Conservation (phyloP, 2,888 invertebrate genomes). For the Pelosia muscerda region DNA sequence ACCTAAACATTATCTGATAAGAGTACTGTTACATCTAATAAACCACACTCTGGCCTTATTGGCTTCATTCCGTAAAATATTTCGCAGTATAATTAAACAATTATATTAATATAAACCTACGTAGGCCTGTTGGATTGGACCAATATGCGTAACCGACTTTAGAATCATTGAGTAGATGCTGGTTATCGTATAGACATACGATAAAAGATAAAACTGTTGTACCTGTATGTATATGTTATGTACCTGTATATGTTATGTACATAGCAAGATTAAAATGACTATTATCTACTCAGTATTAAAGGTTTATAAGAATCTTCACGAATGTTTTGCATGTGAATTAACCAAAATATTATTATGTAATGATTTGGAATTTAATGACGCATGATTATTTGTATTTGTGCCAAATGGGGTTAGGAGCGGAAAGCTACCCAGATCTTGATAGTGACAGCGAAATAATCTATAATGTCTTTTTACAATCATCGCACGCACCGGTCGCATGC, state of each 20-base stretch:
- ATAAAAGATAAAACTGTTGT: background rate
- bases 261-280: background rate
- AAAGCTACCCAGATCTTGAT: constrained; percentile 57
- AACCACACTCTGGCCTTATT: background rate
- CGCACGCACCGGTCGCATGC: constrained; percentile 47
- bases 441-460: constrained; percentile 46
- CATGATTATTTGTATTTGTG: constrained; percentile 25
- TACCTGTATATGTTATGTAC: background rate
- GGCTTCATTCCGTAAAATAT: too few relatives aligned
- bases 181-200: background rate
- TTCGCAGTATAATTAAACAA: background rate
- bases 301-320: constrained; percentile 23
- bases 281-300: constrained; percentile 14
- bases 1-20: background rate
- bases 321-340: constrained; percentile 23
- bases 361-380: constrained; percentile 22
- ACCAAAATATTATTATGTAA: constrained; percentile 28
- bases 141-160: background rate
- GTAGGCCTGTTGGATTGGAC: background rate
- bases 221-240: background rate
- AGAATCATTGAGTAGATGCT: background rate
- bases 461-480: constrained; percentile 36
- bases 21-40: background rate
- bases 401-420: constrained; percentile 42
- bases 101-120: too few relatives aligned